Percentiles rank a stretch among this genome's conserved stretches.
phyloP scores from a whole-genome alignment of 2,797 vertebrate genomes.

The Natrix natrix region DNA sequence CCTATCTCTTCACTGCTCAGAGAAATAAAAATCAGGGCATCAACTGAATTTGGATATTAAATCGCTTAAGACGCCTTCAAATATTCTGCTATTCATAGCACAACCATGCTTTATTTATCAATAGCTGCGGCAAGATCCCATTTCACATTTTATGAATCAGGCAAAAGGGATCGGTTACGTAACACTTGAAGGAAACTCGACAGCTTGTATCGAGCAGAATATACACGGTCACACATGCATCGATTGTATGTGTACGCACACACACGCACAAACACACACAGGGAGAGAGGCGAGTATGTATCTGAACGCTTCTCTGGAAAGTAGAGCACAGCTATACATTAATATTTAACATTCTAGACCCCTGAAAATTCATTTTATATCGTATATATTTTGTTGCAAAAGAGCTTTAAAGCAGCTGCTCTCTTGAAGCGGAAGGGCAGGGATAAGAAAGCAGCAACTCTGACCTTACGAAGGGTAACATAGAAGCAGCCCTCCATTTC shows the following conservation, averaged over 20 bases:
- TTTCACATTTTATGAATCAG: slow-evolving; percentile 14
- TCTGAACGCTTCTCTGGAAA: not conserved
- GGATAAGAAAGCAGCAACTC: not conserved
- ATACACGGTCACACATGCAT: too few relatives aligned
- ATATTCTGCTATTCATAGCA: not conserved
- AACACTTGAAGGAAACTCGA: not conserved
- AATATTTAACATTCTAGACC: not conserved
- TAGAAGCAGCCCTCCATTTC: not conserved
- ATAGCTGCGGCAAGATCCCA: not conserved
- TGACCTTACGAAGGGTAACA: not conserved
- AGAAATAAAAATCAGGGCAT: not conserved
- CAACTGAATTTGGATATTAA: not conserved
- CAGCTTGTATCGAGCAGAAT: not conserved
- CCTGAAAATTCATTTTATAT: not conserved
- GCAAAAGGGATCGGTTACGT: not conserved
- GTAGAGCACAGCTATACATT: accelerated
- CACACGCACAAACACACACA: not conserved
- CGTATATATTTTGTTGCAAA: not conserved
- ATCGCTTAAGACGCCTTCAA: not conserved
- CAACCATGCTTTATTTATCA: slow-evolving; percentile 19
- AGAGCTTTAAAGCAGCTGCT: not conserved
- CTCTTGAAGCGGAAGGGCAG: not conserved
- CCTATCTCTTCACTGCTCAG: not conserved
- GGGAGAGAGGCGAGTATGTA: not conserved
- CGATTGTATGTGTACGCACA: not conserved